Conservation (phyloP, 2,797 vertebrate genomes). For the Protonibea diacanthus region DNA sequence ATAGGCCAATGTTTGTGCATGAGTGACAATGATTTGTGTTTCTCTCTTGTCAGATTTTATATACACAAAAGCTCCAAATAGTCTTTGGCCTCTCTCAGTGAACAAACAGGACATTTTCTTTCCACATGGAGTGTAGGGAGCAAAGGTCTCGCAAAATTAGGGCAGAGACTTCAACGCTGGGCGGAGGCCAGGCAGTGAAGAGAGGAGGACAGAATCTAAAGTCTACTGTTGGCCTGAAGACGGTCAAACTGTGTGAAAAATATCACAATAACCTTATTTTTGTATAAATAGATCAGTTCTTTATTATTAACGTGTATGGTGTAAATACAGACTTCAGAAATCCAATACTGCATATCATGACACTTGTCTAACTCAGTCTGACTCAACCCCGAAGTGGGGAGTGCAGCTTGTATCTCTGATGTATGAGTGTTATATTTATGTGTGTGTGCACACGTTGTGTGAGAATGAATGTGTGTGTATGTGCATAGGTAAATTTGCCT, state of each 20-base stretch:
- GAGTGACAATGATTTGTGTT: conserved; percentile 19
- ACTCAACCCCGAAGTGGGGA: conserved; percentile 43
- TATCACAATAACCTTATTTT: neutral
- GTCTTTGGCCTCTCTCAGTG: conserved; percentile 44
- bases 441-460: neutral
- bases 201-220: conserved; percentile 35
- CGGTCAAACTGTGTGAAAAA: neutral
- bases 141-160: conserved; percentile 70
- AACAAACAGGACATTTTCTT: conserved; percentile 61
- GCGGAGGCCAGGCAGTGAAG: conserved; percentile 39
- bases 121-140: conserved; percentile 54
- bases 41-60: conserved; percentile 38
- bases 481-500: conserved; percentile 44
- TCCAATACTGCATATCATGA: conserved; percentile 22
- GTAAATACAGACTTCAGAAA: conserved; percentile 33
- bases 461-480: neutral
- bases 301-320: neutral
- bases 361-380: conserved; percentile 55
- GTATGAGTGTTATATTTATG: conserved; percentile 26
- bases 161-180: conserved; percentile 63
- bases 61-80: conserved; percentile 38
- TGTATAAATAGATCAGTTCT: neutral
- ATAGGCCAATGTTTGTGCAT: conserved; percentile 21
- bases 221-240: conserved; percentile 36
- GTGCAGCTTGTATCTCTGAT: conserved; percentile 23